Conservation (phyloP, 1,140 invertebrate genomes). For the Himalopsyche phryganea region DNA sequence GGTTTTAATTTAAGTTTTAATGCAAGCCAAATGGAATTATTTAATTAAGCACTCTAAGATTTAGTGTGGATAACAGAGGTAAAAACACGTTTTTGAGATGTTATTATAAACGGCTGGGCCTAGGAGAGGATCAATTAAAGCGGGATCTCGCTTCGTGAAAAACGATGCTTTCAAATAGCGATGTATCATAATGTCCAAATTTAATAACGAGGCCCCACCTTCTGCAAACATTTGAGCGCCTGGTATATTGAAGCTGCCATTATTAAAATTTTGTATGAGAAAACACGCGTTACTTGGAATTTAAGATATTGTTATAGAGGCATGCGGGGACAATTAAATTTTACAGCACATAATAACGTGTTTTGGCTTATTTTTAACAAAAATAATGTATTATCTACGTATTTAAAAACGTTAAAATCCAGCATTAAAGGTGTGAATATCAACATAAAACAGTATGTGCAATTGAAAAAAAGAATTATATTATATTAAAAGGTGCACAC, state of each 20-base stretch:
- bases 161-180: slow-evolving; percentile 6
- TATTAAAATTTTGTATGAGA: slow-evolving; percentile 5
- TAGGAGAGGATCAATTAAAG: not conserved
- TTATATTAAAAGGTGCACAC: too few species aligned
- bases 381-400: too few species aligned
- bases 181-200: slow-evolving; percentile 3
- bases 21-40: too few species aligned
- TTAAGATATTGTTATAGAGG: not conserved
- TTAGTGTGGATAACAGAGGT: not conserved
- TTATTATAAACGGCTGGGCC: not conserved
- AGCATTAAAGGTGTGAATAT: too few species aligned
- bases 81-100: not conserved
- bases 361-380: too few species aligned
- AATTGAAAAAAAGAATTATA: too few species aligned
- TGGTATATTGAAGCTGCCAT: not conserved
- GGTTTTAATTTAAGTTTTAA: too few species aligned
- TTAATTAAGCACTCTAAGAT: too few species aligned
- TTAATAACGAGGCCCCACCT: slow-evolving; percentile 4
- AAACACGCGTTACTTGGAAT: not conserved
- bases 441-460: too few species aligned
- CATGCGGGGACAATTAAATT: too few species aligned
- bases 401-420: too few species aligned
- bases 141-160: not conserved
- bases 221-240: not conserved
- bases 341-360: too few species aligned